Evolutionary conservation across 2,797 vertebrate genomes (phyloP).

Genomic region (Nyctibius grandis): DNA sequence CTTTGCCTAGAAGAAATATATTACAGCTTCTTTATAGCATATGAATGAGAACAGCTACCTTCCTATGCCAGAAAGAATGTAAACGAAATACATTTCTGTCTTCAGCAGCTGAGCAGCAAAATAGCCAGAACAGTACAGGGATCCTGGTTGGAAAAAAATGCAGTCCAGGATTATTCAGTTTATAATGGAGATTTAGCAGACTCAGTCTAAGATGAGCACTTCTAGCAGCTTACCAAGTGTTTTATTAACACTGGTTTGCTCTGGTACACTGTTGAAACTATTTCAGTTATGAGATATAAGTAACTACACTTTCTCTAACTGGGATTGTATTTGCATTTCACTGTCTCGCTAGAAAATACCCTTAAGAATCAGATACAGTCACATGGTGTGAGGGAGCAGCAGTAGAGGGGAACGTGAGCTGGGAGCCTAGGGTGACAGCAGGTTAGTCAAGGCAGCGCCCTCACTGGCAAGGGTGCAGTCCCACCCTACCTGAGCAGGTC

Average conservation of each 20-base stretch:
- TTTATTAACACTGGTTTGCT: background rate
- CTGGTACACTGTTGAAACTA: background rate
- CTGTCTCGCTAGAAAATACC: background rate
- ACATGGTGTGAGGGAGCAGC: background rate
- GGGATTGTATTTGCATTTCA: background rate
- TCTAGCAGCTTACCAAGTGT: background rate
- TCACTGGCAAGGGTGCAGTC: background rate
- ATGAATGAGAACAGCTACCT: background rate
- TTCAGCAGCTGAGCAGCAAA: background rate
- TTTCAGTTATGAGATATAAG: background rate
- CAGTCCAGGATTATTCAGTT: background rate
- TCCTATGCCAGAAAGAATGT: background rate
- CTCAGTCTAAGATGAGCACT: background rate
- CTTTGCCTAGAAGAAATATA: background rate
- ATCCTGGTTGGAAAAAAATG: background rate
- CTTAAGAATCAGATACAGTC: background rate
- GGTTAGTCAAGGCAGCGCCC: background rate
- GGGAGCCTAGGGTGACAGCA: background rate
- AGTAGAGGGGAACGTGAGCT: background rate
- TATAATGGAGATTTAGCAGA: background rate
- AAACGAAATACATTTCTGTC: background rate
- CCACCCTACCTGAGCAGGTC: background rate
- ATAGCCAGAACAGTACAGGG: background rate
- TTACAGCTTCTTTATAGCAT: background rate
- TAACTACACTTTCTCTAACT: background rate